Percentiles rank a stretch among this genome's conserved stretches.
Evolutionary conservation across 1,140 invertebrate genomes (phyloP).

Genomic region (Neodiprion lecontei): DNA sequence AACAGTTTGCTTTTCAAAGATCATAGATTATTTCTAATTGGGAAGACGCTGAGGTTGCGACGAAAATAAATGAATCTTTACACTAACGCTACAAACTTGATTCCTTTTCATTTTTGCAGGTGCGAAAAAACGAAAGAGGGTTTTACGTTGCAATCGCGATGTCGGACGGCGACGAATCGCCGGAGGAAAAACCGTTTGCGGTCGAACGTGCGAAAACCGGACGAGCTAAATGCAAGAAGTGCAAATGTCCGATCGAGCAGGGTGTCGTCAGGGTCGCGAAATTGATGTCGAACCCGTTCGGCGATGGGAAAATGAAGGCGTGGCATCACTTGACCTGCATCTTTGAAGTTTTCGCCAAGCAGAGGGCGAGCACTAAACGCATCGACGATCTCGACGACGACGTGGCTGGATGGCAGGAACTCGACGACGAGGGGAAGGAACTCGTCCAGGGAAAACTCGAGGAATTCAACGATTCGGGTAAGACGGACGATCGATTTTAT

Average conservation of each 20-base stretch:
- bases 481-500: constrained; percentile 3
- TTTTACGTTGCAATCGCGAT: constrained; percentile 16
- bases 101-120: not conserved
- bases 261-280: constrained; percentile 78
- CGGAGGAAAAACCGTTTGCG: constrained; percentile 67
- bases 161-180: constrained; percentile 49
- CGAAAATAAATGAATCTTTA: no score
- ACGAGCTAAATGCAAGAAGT: constrained; percentile 85
- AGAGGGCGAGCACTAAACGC: constrained; percentile 80
- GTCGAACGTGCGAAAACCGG: constrained; percentile 82
- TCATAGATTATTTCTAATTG: no score
- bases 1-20: no score
- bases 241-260: constrained; percentile 80
- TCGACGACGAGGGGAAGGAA: constrained; percentile 74
- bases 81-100: no score
- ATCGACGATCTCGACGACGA: constrained; percentile 79
- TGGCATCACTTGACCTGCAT: constrained; percentile 85
- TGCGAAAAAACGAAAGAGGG: no score
- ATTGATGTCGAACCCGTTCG: constrained; percentile 79
- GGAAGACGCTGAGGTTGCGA: no score
- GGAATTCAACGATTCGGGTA: constrained; percentile 64
- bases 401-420: constrained; percentile 76
- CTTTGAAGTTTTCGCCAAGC: constrained; percentile 80
- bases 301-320: constrained; percentile 84
- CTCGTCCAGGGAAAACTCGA: constrained; percentile 68